A percentile compares a stretch with the other conserved stretches of the same genome.
These are phyloP conservation scores for Reinhardtius hippoglossoides DNA, from an alignment of 2,113 vertebrate genomes.

Conservation along the genomic window DNA sequence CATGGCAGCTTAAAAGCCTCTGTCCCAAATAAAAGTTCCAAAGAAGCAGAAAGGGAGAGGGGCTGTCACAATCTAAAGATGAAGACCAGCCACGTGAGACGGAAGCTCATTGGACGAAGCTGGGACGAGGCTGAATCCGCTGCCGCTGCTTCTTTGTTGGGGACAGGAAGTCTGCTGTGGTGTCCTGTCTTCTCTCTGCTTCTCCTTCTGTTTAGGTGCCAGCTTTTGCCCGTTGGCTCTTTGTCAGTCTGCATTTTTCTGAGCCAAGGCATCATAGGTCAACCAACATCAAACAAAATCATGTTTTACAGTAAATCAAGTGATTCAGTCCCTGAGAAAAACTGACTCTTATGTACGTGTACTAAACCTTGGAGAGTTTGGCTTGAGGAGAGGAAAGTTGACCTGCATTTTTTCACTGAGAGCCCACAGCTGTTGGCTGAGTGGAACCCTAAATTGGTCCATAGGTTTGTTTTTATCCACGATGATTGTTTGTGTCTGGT, in stretches of 20 bases:
- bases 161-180: slow-evolving; percentile 59
- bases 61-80: slow-evolving; percentile 59
- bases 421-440: slow-evolving; percentile 58
- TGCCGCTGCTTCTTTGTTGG: slow-evolving; percentile 18
- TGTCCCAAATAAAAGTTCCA: slow-evolving; percentile 71
- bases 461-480: slow-evolving; percentile 61
- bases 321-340: slow-evolving; percentile 48
- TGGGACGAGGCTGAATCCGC: slow-evolving; percentile 11
- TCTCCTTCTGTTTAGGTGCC: slow-evolving; percentile 49
- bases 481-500: slow-evolving; percentile 67
- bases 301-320: slow-evolving; percentile 55
- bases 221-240: slow-evolving; percentile 10
- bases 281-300: slow-evolving; percentile 1
- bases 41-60: slow-evolving; percentile 48
- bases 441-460: slow-evolving; percentile 61
- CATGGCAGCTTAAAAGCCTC: slow-evolving; percentile 77
- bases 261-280: not conserved
- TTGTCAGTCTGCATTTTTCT: slow-evolving; percentile 14
- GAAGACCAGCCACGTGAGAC: slow-evolving; percentile 60
- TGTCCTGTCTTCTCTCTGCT: slow-evolving; percentile 53
- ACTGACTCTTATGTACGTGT: slow-evolving; percentile 40
- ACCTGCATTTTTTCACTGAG: slow-evolving; percentile 51
- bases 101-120: slow-evolving; percentile 38
- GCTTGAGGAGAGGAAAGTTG: slow-evolving; percentile 61
- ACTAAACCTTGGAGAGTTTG: slow-evolving; percentile 50